These are phyloP conservation scores for Saxidomus purpurata DNA, from an alignment of 1,140 invertebrate genomes.

Conservation along the genomic window DNA sequence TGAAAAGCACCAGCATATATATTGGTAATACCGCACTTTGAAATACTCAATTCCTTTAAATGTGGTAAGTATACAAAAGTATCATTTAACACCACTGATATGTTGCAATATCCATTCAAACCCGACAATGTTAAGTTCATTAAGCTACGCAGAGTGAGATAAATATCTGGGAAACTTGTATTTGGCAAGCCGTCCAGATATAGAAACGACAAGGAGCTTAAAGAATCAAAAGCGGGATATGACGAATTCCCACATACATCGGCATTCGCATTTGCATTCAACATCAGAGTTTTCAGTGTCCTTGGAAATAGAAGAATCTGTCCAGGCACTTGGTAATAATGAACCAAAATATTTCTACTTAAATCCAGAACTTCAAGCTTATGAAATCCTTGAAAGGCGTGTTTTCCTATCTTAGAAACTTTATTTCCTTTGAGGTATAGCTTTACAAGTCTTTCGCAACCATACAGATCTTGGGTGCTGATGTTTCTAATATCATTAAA, in stretches of 20 bases:
- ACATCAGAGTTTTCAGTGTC: background rate
- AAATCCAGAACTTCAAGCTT: background rate
- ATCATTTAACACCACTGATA: background rate
- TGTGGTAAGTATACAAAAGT: background rate
- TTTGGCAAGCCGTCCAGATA: conserved; percentile 4
- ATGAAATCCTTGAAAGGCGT: background rate
- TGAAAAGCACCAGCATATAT: conserved; percentile 45
- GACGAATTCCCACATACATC: background rate
- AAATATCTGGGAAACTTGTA: background rate
- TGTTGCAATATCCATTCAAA: background rate
- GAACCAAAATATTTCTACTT: background rate
- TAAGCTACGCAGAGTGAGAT: background rate
- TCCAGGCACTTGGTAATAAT: background rate
- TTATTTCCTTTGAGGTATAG: background rate
- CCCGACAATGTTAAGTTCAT: background rate
- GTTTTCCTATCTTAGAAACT: background rate
- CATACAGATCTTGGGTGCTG: background rate
- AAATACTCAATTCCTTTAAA: conserved; percentile 33
- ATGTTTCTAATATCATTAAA: background rate
- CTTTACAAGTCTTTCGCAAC: background rate
- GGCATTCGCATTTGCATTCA: background rate
- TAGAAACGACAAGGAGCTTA: background rate
- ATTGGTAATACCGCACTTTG: conserved; percentile 9
- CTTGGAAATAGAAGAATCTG: background rate
- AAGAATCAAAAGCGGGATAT: background rate